These are phyloP conservation scores for Eumaeus atala DNA, from an alignment of 1,140 invertebrate species.

Conservation along the genomic window DNA sequence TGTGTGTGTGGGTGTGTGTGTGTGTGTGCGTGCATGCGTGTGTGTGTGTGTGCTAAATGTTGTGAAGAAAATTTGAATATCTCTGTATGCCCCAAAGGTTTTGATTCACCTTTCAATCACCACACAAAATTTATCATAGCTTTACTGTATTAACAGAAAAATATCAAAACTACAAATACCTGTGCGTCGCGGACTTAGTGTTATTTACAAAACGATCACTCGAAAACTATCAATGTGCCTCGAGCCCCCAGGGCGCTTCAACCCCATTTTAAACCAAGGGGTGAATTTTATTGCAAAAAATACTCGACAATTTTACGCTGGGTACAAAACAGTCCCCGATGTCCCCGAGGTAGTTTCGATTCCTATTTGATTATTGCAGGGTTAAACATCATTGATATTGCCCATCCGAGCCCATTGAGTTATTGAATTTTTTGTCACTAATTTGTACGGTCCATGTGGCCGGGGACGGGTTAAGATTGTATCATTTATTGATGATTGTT, in stretches of 20 bases:
- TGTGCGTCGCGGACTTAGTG: not conserved
- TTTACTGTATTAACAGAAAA: not conserved
- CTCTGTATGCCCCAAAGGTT: too few relatives aligned
- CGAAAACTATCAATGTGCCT: slow-evolving; percentile 28
- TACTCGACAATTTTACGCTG: slow-evolving; percentile 63
- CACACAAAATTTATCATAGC: not conserved
- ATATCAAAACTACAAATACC: not conserved
- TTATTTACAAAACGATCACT: slow-evolving; percentile 29
- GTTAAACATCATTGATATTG: slow-evolving; percentile 72
- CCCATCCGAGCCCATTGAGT: slow-evolving; percentile 53
- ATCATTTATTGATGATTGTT: slow-evolving; percentile 54
- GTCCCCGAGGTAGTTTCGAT: slow-evolving; percentile 71
- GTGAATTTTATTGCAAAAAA: slow-evolving; percentile 66
- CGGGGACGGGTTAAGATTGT: slow-evolving; percentile 47
- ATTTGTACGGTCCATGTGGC: slow-evolving; percentile 62
- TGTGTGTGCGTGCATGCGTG: too few relatives aligned
- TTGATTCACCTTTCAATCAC: not conserved
- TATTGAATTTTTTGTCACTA: slow-evolving; percentile 61
- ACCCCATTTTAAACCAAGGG: slow-evolving; percentile 55
- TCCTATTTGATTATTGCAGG: slow-evolving; percentile 67
- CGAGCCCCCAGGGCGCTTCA: slow-evolving; percentile 27
- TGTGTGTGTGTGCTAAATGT: too few relatives aligned
- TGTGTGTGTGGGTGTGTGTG: too few relatives aligned
- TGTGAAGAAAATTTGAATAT: too few relatives aligned
- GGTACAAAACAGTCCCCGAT: slow-evolving; percentile 47